These are phyloP conservation scores for Eolophus roseicapilla DNA, from an alignment of 2,113 vertebrate genomes.

Conservation along the genomic window DNA sequence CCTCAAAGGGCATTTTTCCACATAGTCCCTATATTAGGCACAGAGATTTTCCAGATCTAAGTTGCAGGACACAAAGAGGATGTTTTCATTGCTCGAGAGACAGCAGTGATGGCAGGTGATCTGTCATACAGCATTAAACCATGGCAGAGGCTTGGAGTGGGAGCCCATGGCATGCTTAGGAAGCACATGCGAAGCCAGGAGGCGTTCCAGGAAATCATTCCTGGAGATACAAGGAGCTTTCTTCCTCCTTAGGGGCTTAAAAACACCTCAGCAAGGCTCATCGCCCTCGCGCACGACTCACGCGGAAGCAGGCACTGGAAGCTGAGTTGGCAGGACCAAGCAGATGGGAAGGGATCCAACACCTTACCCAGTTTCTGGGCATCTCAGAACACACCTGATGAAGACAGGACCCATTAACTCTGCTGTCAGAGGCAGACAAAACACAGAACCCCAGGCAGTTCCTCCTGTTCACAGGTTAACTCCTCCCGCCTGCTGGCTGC, in stretches of 20 bases:
- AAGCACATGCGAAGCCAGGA: background rate
- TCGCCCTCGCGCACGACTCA: background rate
- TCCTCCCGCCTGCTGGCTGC: background rate
- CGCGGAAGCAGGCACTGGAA: fast-evolving
- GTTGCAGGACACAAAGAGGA: background rate
- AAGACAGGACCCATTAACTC: background rate
- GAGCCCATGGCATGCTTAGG: fast-evolving
- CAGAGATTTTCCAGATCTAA: background rate
- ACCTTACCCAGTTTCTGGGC: fast-evolving
- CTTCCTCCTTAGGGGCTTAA: background rate
- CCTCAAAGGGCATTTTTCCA: background rate
- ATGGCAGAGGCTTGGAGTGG: background rate
- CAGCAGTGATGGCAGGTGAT: fast-evolving
- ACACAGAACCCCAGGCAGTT: background rate
- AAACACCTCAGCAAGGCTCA: background rate
- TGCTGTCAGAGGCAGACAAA: background rate
- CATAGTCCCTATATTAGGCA: fast-evolving
- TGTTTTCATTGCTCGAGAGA: background rate
- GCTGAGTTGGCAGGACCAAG: background rate
- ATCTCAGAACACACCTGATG: fast-evolving
- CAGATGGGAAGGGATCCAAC: background rate
- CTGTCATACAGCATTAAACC: background rate
- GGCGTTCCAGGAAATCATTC: background rate
- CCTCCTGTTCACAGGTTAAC: background rate
- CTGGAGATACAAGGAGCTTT: background rate